phyloP scores from a whole-genome alignment of 2,888 invertebrate species.

The Urechis unicinctus region DNA sequence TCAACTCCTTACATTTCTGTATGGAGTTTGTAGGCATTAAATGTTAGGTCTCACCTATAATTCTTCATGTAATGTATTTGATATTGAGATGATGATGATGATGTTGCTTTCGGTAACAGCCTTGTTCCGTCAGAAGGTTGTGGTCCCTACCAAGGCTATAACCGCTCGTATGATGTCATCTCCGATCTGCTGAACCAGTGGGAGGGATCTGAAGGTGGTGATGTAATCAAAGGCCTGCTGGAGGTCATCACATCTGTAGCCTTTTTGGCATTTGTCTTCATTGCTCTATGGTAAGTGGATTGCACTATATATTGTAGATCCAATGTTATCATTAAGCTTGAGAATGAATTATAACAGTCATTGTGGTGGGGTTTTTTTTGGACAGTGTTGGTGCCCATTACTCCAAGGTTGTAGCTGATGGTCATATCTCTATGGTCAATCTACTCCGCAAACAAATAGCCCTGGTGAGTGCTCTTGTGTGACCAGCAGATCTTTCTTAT shows the following conservation, averaged over 20 bases:
- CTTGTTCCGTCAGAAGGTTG: conserved; percentile 34
- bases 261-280: conserved; percentile 34
- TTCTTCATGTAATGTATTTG: no score
- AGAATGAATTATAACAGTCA: no score
- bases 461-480: conserved; percentile 28
- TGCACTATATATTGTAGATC: background rate
- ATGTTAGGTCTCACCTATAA: no score
- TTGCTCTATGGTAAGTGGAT: conserved; percentile 33
- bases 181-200: conserved; percentile 26
- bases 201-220: conserved; percentile 13
- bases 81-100: background rate
- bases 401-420: conserved; percentile 37
- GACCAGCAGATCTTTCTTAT: background rate
- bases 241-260: conserved; percentile 37
- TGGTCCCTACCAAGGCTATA: conserved; percentile 37
- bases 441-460: conserved; percentile 40
- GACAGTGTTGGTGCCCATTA: conserved; percentile 47
- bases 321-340: no score
- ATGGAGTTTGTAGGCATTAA: no score
- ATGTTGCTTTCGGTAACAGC: conserved; percentile 25
- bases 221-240: conserved; percentile 20
- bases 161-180: conserved; percentile 35
- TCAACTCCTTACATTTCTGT: no score
- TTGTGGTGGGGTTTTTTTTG: conserved; percentile 4
- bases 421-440: conserved; percentile 40